Conservation (phyloP, 2,113 vertebrate genomes). For the Hemiscyllium ocellatum region DNA sequence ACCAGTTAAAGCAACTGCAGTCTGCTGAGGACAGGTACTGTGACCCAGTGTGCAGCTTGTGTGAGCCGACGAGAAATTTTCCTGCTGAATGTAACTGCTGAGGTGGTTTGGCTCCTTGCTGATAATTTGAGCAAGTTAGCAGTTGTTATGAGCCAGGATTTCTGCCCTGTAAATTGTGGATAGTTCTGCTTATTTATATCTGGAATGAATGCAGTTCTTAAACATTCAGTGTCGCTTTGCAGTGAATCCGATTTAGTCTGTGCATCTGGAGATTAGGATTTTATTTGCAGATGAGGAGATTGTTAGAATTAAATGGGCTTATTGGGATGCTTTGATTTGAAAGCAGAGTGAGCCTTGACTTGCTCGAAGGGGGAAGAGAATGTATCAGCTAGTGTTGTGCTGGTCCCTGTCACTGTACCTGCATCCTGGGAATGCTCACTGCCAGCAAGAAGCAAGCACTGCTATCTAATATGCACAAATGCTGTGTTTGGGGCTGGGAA, state of each 20-base stretch:
- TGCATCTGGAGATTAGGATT: background rate
- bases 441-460: background rate
- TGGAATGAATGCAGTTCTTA: background rate
- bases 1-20: constrained; percentile 1
- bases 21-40: constrained; percentile 1
- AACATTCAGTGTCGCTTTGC: background rate
- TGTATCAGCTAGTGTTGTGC: background rate
- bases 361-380: background rate
- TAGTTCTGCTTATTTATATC: background rate
- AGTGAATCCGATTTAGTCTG: background rate
- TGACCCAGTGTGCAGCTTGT: background rate
- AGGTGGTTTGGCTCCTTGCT: no score
- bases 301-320: background rate
- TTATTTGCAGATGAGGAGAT: background rate
- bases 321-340: background rate
- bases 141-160: background rate
- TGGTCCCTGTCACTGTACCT: background rate
- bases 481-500: background rate
- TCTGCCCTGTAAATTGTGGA: background rate
- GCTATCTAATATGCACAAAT: background rate
- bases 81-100: background rate
- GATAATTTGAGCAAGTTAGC: constrained; percentile 10
- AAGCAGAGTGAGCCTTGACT: background rate
- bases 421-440: background rate
- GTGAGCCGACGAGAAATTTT: background rate